Base-by-base conservation (phyloP, 2,888 invertebrate species). In the Euplexia lucipara region DNA sequence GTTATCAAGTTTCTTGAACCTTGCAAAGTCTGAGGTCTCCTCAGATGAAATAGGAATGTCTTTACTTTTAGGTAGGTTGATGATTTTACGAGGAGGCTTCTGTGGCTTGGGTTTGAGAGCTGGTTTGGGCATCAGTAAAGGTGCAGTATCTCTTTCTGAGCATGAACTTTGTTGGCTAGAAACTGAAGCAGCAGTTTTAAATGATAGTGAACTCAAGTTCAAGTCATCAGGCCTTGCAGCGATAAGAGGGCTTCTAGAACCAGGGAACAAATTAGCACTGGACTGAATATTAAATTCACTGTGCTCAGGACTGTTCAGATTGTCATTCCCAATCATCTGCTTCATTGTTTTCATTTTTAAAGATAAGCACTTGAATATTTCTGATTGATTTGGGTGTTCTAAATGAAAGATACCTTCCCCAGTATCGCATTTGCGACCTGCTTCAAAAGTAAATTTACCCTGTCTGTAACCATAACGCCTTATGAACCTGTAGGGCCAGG, bases 321-420 rank as follows among this genome's bases (percentile, higher is more conserved):
- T 96, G 77, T 97, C 97, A 79, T 96, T 96, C n/a, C 96, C 97
- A 68, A 98, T 96, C 81, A 97, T 94, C 88, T 98, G 97, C 86
- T 98, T 98, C 98, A 98, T 98, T 0, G 97, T 97, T 86, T 98
- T 98, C 97, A 98, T 98, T 91, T 98, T 98, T 6, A 97, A 96
- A 10, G 97, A 97, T 80, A 98, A 96, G 85, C 98, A 98, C 73
- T 97, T 97, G 76, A 96, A 98, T 75, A 98, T 97, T 88, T 98
- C 98, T 78, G 97, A 97, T 73, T 98, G 97, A 88, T 98, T 98
- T 44, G 97, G 96, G 87, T 98, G 97, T 86, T 98, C 98, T 67
- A 98, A 91, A 63, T 97, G 97, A 83, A 98, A 98, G 5, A 97
- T 96, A 1, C 98, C 98, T 92, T 98, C 98, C 0, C 98, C 98